Conservation (phyloP, 2,113 vertebrate genomes). For the Pangasianodon hypophthalmus region DNA sequence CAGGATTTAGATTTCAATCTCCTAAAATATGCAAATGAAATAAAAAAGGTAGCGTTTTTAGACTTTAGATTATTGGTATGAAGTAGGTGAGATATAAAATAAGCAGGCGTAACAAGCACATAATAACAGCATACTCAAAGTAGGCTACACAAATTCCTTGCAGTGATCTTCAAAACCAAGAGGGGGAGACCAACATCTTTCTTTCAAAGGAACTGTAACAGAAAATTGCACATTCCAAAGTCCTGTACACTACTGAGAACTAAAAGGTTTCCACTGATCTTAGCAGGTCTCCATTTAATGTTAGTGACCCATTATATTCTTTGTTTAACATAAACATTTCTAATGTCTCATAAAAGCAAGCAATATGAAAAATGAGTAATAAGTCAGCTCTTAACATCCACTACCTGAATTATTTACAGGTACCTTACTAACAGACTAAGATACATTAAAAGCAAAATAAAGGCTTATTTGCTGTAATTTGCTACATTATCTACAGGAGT, state of each 20-base stretch:
- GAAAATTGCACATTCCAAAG: background rate
- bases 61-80: background rate
- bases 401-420: background rate
- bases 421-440: background rate
- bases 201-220: background rate
- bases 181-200: constrained; percentile 51
- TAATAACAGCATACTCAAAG: background rate
- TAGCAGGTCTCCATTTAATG: background rate
- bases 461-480: background rate
- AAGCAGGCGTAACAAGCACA: background rate
- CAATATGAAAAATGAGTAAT: background rate
- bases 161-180: constrained; percentile 26
- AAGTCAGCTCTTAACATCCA: too few relatives aligned
- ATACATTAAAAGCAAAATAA: background rate
- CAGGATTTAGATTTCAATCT: background rate
- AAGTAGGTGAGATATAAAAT: background rate
- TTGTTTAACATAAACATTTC: background rate
- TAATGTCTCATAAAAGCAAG: background rate
- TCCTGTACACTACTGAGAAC: background rate
- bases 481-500: background rate
- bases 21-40: background rate
- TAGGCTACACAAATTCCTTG: constrained; percentile 42
- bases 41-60: background rate
- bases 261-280: background rate
- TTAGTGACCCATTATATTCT: background rate